phyloP scores from a whole-genome alignment of 1,140 invertebrate genomes.

The Drosophila watanabei region DNA sequence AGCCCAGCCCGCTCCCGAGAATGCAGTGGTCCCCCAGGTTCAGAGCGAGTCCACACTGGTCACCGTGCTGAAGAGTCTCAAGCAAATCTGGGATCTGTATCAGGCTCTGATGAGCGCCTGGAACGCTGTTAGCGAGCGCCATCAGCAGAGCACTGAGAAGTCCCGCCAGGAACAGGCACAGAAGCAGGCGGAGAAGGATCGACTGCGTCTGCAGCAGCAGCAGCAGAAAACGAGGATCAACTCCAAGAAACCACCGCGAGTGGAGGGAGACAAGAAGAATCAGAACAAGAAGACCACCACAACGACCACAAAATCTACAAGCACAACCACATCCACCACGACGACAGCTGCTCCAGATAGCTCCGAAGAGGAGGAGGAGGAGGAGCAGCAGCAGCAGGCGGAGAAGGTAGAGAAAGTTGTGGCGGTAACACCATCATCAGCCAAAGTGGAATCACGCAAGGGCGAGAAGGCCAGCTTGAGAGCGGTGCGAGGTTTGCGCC shows the following conservation, averaged over 20 bases:
- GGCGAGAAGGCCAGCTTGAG: slow-evolving; percentile 32
- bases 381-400: neutral
- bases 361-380: slow-evolving; percentile 31
- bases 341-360: slow-evolving; percentile 24
- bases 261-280: slow-evolving; percentile 61
- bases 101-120: slow-evolving; percentile 73
- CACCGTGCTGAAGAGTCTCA: slow-evolving; percentile 68
- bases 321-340: slow-evolving; percentile 23
- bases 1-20: slow-evolving; percentile 18
- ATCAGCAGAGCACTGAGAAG: slow-evolving; percentile 62
- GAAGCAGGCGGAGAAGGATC: slow-evolving; percentile 59
- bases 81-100: slow-evolving; percentile 81
- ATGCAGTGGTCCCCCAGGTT: slow-evolving; percentile 4
- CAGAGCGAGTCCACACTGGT: slow-evolving; percentile 57
- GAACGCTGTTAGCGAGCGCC: slow-evolving; percentile 61
- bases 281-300: slow-evolving; percentile 58
- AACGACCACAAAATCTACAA: slow-evolving; percentile 39
- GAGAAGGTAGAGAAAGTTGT: slow-evolving; percentile 25
- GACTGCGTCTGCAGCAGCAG: slow-evolving; percentile 69
- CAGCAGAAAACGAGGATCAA: slow-evolving; percentile 64
- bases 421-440: slow-evolving; percentile 8
- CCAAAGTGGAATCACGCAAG: slow-evolving; percentile 32
- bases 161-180: slow-evolving; percentile 59
- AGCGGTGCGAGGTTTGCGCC: slow-evolving; percentile 54
- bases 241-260: slow-evolving; percentile 70